A percentile compares a stretch with the other conserved stretches of the same genome.
Evolutionary conservation across 2,113 vertebrate genomes (phyloP).

Genomic region (Oreochromis niloticus): DNA sequence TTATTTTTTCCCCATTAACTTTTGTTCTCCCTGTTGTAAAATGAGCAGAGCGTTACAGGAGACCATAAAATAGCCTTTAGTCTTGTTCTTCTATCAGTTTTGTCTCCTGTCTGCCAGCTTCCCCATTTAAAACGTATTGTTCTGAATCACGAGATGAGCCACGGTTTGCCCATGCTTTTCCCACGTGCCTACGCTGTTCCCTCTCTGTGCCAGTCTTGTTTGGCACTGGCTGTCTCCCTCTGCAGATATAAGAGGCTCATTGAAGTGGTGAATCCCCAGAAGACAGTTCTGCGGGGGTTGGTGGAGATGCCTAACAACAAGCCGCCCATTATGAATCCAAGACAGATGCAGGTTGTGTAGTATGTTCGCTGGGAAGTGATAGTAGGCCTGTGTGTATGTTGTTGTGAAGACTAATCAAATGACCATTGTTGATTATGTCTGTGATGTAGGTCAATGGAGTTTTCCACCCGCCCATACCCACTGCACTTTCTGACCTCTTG

Average conservation of each 20-base stretch:
- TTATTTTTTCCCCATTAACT: background rate
- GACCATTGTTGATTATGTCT: slow-evolving; percentile 58
- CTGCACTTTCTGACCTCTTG: slow-evolving; percentile 46
- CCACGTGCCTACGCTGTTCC: slow-evolving; percentile 59
- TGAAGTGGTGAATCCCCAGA: slow-evolving; percentile 31
- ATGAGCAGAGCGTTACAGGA: background rate
- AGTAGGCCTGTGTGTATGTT: slow-evolving; percentile 23
- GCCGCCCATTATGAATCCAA: slow-evolving; percentile 39
- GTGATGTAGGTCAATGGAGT: slow-evolving; percentile 56
- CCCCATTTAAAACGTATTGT: slow-evolving; percentile 22
- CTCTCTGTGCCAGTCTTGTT: slow-evolving; percentile 60
- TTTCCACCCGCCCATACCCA: slow-evolving; percentile 11
- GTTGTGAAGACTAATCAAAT: slow-evolving; percentile 41
- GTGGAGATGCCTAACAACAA: slow-evolving; percentile 40
- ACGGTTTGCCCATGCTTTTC: slow-evolving; percentile 56
- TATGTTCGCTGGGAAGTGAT: slow-evolving; percentile 38
- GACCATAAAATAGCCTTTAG: background rate
- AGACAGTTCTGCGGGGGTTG: slow-evolving; percentile 36
- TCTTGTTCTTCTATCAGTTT: background rate
- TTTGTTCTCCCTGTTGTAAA: background rate
- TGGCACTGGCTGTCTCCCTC: slow-evolving; percentile 18
- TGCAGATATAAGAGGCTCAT: slow-evolving; percentile 50
- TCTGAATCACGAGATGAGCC: slow-evolving; percentile 47
- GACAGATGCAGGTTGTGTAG: slow-evolving; percentile 51
- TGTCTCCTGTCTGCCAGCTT: background rate